Evolutionary conservation across 2,888 invertebrate genomes (phyloP), one percentile per base, ranked within the genome.

Genomic region (Eremobia ochroleuca): DNA sequence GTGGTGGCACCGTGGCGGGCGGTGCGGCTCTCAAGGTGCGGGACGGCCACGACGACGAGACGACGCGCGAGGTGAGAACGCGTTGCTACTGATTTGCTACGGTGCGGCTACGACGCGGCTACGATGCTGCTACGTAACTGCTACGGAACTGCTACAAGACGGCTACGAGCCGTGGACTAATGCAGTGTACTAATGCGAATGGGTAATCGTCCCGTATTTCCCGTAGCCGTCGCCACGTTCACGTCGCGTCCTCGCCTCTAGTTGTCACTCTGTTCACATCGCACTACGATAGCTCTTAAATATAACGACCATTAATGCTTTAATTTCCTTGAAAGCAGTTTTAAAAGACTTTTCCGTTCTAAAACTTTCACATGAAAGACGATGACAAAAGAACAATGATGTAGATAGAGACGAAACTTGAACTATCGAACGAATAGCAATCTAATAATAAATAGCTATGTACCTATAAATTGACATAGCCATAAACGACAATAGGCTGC

Each of bases 291-390:
- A 91, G 90, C 90, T 92, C 86, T 93, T 92, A 92, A 92, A 92
- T 91, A 91, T 89, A 92, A 90, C 92, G 85, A 92, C 95, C 95
- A 94, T 95, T 96, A 96, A 95, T 95, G 94, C 93, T 94, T 96
- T 96, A 96, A 96, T 96, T 96, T 96, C 95, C 95, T 95, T 96
- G 93, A 96, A 96, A 96, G 96, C 95, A 94, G 94, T 96, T 96
- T 95, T 94, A 95, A 96, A 96, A 96, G 95, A 94, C 94, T 96
- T 96, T 95, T 95, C 94, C 94, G 94, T 96, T 96, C 93, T 92
- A 91, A 95, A 96, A 96, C 94, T 96, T 96, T 96, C 94, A 93
- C 94, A 94, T 95, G 94, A 94, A 94, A 94, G 94, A 92, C 94
- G 92, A 92, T 93, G 94, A 94, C 94, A 94, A 93, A 92, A 90